Conservation (phyloP, 1,140 invertebrate species). For the Drosophila suzukii region DNA sequence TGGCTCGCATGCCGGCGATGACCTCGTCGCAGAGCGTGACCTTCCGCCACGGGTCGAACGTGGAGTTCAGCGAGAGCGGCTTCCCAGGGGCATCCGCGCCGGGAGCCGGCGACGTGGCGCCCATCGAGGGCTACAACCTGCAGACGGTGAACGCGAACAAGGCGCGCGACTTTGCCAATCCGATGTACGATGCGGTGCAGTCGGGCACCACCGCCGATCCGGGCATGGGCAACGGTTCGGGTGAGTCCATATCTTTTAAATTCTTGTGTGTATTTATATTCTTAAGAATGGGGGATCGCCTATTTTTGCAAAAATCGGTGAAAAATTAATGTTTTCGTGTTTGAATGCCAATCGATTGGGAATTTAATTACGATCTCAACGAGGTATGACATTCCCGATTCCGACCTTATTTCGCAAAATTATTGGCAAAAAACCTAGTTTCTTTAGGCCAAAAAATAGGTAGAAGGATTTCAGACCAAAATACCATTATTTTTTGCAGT, state of each 20-base stretch:
- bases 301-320: too few species aligned
- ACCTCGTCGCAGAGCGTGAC: conserved; percentile 96
- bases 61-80: conserved; percentile 92
- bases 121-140: conserved; percentile 85
- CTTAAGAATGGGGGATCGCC: too few species aligned
- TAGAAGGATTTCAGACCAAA: too few species aligned
- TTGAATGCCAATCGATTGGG: too few species aligned
- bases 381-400: too few species aligned
- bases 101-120: conserved; percentile 65
- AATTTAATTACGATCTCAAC: too few species aligned
- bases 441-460: too few species aligned
- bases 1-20: conserved; percentile 89
- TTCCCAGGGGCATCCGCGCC: conserved; percentile 85
- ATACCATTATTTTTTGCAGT: too few species aligned
- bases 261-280: too few species aligned
- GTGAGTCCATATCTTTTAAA: conserved; percentile 64
- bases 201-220: conserved; percentile 84
- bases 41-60: conserved; percentile 97
- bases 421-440: too few species aligned
- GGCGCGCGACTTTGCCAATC: conserved; percentile 96
- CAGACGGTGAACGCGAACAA: conserved; percentile 91
- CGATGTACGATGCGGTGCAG: conserved; percentile 95
- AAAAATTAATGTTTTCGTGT: too few species aligned
- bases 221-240: conserved; percentile 87
- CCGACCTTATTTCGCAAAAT: too few species aligned